Percentiles rank a stretch among this genome's conserved stretches.
phyloP scores from a whole-genome alignment of 2,797 vertebrate genomes.

The Odontamblyopus lacepedii region DNA sequence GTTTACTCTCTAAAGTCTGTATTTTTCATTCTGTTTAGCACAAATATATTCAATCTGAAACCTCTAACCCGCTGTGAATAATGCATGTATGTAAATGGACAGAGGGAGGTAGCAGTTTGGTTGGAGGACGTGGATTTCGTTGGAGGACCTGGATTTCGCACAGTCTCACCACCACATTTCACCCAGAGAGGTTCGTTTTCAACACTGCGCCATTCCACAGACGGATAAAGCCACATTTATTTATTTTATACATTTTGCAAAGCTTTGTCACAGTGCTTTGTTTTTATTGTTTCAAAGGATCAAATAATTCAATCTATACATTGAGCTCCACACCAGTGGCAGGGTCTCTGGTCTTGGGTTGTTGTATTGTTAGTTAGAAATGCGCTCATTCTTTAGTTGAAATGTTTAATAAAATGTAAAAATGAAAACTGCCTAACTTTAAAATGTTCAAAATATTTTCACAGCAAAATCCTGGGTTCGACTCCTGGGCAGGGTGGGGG shows the following conservation, averaged over 20 bases:
- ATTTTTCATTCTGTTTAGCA: conserved; percentile 6
- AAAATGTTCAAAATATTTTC: not conserved
- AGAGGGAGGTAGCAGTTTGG: conserved; percentile 5
- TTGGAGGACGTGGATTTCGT: not conserved
- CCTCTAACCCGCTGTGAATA: conserved; percentile 15
- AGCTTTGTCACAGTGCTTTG: not conserved
- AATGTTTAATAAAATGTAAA: too few relatives aligned
- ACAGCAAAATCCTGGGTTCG: not conserved
- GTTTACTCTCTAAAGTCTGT: not conserved
- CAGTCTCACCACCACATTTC: not conserved
- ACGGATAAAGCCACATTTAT: not conserved
- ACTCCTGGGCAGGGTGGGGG: not conserved
- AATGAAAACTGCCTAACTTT: not conserved
- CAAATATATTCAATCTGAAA: conserved; percentile 21
- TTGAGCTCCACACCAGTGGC: too few relatives aligned
- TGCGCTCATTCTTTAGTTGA: too few relatives aligned
- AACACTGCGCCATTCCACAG: too few relatives aligned
- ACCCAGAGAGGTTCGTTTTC: not conserved
- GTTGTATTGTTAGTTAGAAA: too few relatives aligned
- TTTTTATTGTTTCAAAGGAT: too few relatives aligned
- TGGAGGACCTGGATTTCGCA: conserved; percentile 1
- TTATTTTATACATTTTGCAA: not conserved
- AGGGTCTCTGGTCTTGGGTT: too few relatives aligned
- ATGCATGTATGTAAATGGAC: conserved; percentile 16
- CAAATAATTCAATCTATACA: too few relatives aligned